Conservation (phyloP, 2,888 invertebrate genomes). For the Calephelis perditalis region DNA sequence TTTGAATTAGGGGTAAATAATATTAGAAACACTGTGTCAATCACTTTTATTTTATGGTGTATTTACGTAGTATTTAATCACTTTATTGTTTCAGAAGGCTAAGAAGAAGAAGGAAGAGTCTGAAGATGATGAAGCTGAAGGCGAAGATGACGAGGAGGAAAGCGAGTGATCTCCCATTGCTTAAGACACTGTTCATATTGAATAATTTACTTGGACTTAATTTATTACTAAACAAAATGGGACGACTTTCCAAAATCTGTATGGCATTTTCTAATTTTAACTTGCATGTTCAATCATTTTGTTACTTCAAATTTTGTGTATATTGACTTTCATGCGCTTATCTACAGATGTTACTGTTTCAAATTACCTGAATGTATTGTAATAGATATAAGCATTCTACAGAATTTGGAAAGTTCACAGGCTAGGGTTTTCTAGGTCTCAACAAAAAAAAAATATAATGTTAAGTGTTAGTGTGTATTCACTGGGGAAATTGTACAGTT, state of each 20-base stretch:
- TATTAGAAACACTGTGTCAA: too few relatives aligned
- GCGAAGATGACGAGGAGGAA: conserved; percentile 80
- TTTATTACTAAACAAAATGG: conserved; percentile 76
- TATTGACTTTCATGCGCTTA: conserved; percentile 28
- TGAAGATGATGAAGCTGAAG: conserved; percentile 81
- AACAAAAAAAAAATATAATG: conserved; percentile 64
- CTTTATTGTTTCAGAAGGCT: conserved; percentile 49
- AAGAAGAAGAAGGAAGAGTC: conserved; percentile 81
- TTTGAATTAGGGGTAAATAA: too few relatives aligned
- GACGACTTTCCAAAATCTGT: conserved; percentile 75
- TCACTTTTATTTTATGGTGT: background rate
- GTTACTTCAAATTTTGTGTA: conserved; percentile 16
- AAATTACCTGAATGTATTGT: conserved; percentile 36
- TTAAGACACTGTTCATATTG: conserved; percentile 72
- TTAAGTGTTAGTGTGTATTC: conserved; percentile 77
- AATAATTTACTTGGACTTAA: conserved; percentile 78
- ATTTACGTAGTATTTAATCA: conserved; percentile 13
- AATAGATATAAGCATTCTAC: conserved; percentile 49
- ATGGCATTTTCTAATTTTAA: conserved; percentile 26
- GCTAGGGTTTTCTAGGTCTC: conserved; percentile 66
- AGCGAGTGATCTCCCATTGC: conserved; percentile 79
- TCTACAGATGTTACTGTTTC: conserved; percentile 27
- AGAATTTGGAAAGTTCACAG: conserved; percentile 75
- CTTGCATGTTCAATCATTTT: conserved; percentile 17
- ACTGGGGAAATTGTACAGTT: conserved; percentile 76